A percentile compares a stretch with the other conserved stretches of the same genome.
Evolutionary conservation across 2,113 vertebrate genomes (phyloP).

Genomic region (Microtus oregoni): DNA sequence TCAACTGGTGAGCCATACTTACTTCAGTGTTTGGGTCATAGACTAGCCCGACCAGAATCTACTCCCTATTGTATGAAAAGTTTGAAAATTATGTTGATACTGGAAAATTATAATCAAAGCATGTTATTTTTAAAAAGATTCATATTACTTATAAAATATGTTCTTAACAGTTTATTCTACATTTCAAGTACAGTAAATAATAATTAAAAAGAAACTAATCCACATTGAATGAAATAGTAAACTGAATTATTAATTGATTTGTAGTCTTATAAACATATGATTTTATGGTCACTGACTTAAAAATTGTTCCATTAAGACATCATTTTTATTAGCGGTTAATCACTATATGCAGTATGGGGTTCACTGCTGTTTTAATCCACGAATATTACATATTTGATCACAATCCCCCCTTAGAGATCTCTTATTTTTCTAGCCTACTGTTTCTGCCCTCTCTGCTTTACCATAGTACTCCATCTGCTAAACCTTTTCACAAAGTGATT

Average conservation of each 20-base stretch:
- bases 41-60: neutral
- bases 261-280: neutral
- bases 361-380: neutral
- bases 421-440: neutral
- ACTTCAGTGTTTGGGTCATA: neutral
- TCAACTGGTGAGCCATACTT: neutral
- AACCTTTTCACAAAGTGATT: too few relatives aligned
- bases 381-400: neutral
- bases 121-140: neutral
- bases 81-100: neutral
- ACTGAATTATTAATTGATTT: neutral
- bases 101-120: neutral
- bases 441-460: neutral
- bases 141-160: neutral
- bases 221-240: neutral
- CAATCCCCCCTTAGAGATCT: fast-evolving
- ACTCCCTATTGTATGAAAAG: neutral
- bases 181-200: neutral
- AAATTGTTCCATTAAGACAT: neutral
- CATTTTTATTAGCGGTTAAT: neutral
- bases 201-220: neutral
- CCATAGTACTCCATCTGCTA: neutral
- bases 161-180: neutral
- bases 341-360: neutral
- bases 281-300: neutral